Evolutionary conservation across 2,113 vertebrate species (phyloP).

Genomic region (Vulpes lagopus): DNA sequence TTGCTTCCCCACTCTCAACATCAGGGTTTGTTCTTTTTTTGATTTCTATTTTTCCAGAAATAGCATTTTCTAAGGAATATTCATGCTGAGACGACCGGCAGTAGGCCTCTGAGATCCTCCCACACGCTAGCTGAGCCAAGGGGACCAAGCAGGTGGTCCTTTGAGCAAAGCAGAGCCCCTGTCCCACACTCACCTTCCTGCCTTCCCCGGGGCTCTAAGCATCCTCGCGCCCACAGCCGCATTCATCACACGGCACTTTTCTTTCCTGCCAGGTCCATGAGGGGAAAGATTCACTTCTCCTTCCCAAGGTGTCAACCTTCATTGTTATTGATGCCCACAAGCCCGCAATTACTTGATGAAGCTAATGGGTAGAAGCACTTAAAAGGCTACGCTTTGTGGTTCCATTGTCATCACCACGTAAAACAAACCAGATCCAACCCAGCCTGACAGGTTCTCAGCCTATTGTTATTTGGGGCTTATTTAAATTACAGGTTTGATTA

Average conservation of each 20-base stretch:
- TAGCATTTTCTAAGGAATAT: constrained; percentile 33
- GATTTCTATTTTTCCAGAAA: constrained; percentile 62
- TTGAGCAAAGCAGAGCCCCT: neutral
- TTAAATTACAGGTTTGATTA: constrained; percentile 72
- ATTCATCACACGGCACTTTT: constrained; percentile 48
- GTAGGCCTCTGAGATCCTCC: neutral
- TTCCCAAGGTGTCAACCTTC: constrained; percentile 49
- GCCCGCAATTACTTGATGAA: constrained; percentile 59
- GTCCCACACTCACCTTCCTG: neutral
- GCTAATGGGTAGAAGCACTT: constrained; percentile 70
- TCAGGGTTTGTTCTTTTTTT: neutral
- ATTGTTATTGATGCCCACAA: neutral
- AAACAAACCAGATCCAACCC: constrained; percentile 54
- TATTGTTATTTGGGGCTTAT: constrained; percentile 49
- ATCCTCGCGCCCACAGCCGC: neutral
- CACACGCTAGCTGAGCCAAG: neutral
- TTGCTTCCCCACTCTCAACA: neutral
- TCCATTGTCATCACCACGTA: constrained; percentile 44
- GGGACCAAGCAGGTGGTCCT: neutral
- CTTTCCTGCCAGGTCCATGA: constrained; percentile 18
- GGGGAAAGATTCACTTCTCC: constrained; percentile 14
- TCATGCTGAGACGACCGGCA: neutral
- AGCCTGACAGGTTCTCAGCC: constrained; percentile 66
- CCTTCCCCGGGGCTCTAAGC: neutral
- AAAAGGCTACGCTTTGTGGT: neutral